Evolutionary conservation across 2,888 invertebrate species (phyloP), one percentile per base, ranked within the genome.

Genomic region (Amphipoea oculea): DNA sequence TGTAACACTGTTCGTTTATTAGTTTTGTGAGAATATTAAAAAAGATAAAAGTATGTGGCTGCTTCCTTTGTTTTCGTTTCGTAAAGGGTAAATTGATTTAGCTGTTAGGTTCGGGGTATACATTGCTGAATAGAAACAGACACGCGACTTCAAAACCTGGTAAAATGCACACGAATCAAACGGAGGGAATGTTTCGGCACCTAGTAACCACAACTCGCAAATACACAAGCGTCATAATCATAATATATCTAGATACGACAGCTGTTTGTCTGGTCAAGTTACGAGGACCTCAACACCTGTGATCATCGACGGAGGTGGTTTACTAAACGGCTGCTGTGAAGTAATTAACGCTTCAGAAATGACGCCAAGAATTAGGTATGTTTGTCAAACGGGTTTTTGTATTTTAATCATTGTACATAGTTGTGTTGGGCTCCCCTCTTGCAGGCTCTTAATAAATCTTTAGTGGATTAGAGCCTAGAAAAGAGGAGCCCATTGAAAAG

Each of bases 1-100:
- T 79, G 82, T 81, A 79, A 86, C 80, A 65, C 74, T 77, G 73
- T 86, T 81, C 79, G 85, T 87, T 85, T 86, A 88, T 86, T 83
- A 86, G 83, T 85, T 84, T 86, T 76, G 82, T 72, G 72, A 11
- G 67, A 69, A 81, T 82, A 83, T 82, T 79, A 70, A 78, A 88
- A 75, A 78, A 70, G 20, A 76, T 62, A 73, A 76, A 72, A 67
- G n/a, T 40, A n/a, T 54, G 23, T 12, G 36, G 4, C 11, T 36
- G 29, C 0, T 68, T 72, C 29, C 40, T 65, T 72, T 51, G 14
- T 72, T 76, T 72, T 62, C 0, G 11, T 69, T 69, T 6, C 40
- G 6, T 60, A 11, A n/a, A 69, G 2, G 36, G 17, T 54, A 29
- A 40, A 45, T 36, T 54, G 51, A 63, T 72, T 78, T 42, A 48